Evolutionary conservation across 2,797 vertebrate species (phyloP).

Genomic region (Otus scops): DNA sequence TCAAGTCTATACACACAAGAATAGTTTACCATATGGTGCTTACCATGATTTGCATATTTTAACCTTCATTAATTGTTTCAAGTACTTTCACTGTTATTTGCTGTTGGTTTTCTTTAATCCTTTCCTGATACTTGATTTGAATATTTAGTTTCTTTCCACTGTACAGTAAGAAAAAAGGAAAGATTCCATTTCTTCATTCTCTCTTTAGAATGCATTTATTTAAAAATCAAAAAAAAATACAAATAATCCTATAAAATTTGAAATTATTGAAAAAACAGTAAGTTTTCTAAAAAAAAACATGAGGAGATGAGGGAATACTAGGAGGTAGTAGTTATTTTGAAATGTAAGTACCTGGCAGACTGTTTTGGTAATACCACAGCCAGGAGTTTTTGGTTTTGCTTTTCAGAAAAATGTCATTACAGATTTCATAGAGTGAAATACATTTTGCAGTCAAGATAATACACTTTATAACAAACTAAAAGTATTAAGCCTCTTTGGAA

Average conservation of each 20-base stretch:
- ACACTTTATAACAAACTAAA: neutral
- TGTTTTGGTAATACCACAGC: neutral
- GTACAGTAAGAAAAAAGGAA: neutral
- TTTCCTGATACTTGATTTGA: neutral
- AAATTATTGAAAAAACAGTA: neutral
- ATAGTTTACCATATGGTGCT: slow-evolving; percentile 50
- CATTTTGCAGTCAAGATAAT: neutral
- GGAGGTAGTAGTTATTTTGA: neutral
- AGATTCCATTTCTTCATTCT: neutral
- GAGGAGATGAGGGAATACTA: neutral
- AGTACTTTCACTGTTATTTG: slow-evolving; percentile 30
- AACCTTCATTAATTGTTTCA: slow-evolving; percentile 65
- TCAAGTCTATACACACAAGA: slow-evolving; percentile 27
- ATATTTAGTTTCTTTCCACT: slow-evolving; percentile 1
- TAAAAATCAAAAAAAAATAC: neutral
- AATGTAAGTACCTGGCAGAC: neutral
- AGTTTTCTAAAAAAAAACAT: neutral
- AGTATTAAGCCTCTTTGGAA: neutral
- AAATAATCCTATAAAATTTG: neutral
- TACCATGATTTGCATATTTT: slow-evolving; percentile 50
- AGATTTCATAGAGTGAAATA: neutral
- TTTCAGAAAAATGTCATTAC: neutral
- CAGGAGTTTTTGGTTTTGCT: neutral
- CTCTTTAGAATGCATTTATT: neutral
- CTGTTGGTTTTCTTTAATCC: slow-evolving; percentile 28